Evolutionary conservation across 2,113 vertebrate species (phyloP).

Genomic region (Actinemys pallida): DNA sequence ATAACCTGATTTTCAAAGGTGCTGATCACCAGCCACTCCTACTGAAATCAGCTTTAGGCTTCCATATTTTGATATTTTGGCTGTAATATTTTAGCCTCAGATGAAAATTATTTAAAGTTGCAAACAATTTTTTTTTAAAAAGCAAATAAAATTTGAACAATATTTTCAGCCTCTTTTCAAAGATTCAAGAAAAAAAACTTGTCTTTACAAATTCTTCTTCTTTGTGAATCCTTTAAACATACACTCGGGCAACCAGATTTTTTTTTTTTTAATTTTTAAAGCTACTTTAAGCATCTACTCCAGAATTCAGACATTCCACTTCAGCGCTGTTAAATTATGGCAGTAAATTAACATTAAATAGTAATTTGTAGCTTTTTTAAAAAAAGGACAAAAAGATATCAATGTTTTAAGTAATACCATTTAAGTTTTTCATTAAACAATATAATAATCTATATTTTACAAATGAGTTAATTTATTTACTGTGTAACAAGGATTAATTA

Average conservation of each 20-base stretch:
- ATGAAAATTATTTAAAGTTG: slow-evolving; percentile 37
- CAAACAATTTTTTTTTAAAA: neutral
- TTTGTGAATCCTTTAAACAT: neutral
- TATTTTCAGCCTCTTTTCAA: slow-evolving; percentile 10
- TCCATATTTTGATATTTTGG: neutral
- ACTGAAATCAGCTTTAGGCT: neutral
- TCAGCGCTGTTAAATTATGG: neutral
- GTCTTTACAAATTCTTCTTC: neutral
- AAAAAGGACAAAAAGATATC: neutral
- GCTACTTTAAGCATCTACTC: neutral
- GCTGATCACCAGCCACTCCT: neutral
- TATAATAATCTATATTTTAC: neutral
- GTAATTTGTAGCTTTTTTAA: neutral
- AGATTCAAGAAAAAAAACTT: neutral
- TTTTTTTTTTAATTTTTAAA: slow-evolving; percentile 5
- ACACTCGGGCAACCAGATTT: neutral
- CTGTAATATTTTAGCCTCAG: neutral
- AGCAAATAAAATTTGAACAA: slow-evolving; percentile 13
- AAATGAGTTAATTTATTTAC: neutral
- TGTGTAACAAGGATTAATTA: neutral
- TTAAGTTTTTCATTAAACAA: neutral
- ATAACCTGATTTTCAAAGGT: neutral
- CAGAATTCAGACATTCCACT: neutral
- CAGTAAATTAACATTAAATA: neutral
- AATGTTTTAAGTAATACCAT: neutral